phyloP scores from a whole-genome alignment of 2,888 invertebrate species.

The Lasius fuliginosus region DNA sequence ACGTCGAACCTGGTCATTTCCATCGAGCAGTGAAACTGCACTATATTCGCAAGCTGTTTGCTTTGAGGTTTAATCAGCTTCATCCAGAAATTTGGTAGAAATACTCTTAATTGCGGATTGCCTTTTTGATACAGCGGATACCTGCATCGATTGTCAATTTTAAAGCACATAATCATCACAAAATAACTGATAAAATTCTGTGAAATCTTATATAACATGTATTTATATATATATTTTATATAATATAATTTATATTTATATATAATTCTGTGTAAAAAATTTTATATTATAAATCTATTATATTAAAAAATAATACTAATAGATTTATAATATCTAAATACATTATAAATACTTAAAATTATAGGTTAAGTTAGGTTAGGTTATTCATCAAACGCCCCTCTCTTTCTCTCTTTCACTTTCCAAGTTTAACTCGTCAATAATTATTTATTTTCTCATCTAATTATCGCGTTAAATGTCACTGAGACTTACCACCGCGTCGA shows the following conservation, averaged over 20 bases:
- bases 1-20: constrained; percentile 97
- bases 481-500: constrained; percentile 78
- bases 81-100: constrained; percentile 99
- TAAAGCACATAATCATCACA: not conserved
- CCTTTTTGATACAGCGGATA: constrained; percentile 97
- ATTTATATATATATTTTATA: not conserved
- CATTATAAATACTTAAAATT: not conserved
- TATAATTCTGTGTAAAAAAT: too few relatives aligned
- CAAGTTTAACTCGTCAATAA: not conserved
- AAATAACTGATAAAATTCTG: not conserved
- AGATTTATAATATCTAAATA: not conserved
- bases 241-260: not conserved
- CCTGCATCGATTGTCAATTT: constrained; percentile 86
- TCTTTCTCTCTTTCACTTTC: too few relatives aligned
- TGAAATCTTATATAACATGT: not conserved
- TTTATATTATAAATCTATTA: too few relatives aligned
- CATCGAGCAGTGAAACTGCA: constrained; percentile 96
- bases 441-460: not conserved
- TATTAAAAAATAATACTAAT: not conserved
- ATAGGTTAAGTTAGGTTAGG: not conserved
- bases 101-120: constrained; percentile 97
- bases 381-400: not conserved
- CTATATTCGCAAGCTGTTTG: constrained; percentile 92
- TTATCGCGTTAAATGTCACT: not conserved
- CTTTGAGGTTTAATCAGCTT: constrained; percentile 92